These are phyloP conservation scores for Vimba vimba DNA, from an alignment of 2,113 vertebrate species.

Conservation along the genomic window DNA sequence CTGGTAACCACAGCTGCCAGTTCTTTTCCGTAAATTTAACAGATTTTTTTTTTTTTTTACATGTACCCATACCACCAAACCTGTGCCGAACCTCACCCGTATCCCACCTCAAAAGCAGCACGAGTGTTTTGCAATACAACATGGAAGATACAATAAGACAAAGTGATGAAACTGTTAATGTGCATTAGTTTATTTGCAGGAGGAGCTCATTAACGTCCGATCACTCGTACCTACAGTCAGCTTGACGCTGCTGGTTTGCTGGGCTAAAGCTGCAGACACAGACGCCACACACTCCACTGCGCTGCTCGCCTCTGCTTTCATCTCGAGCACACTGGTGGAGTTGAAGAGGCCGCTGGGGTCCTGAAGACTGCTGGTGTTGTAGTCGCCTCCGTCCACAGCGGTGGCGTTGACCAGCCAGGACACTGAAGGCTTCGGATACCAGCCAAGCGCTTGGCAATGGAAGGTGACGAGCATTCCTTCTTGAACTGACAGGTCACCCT, in stretches of 20 bases:
- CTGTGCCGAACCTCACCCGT: too few relatives aligned
- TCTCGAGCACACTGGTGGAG: conserved; percentile 73
- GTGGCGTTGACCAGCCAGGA: conserved; percentile 77
- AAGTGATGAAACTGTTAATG: background rate
- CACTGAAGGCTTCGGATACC: conserved; percentile 79
- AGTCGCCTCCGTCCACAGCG: conserved; percentile 62
- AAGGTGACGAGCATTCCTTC: conserved; percentile 73
- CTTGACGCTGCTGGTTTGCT: conserved; percentile 68
- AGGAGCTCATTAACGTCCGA: background rate
- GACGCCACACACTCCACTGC: conserved; percentile 80
- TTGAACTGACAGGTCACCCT: conserved; percentile 66
- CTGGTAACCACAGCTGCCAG: too few relatives aligned
- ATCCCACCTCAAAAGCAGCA: too few relatives aligned
- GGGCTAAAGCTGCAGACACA: conserved; percentile 73
- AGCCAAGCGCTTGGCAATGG: conserved; percentile 80
- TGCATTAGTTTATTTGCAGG: background rate
- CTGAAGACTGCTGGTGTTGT: conserved; percentile 68
- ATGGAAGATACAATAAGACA: too few relatives aligned
- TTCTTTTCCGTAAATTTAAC: too few relatives aligned
- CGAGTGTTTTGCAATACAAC: too few relatives aligned
- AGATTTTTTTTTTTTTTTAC: too few relatives aligned
- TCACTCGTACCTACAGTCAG: conserved; percentile 73
- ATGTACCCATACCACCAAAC: too few relatives aligned
- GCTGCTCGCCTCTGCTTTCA: conserved; percentile 72
- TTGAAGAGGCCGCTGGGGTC: conserved; percentile 65